Evolutionary conservation across 1,140 invertebrate species (phyloP), one percentile per base, ranked within the genome.

Genomic region (Sitophilus oryzae): DNA sequence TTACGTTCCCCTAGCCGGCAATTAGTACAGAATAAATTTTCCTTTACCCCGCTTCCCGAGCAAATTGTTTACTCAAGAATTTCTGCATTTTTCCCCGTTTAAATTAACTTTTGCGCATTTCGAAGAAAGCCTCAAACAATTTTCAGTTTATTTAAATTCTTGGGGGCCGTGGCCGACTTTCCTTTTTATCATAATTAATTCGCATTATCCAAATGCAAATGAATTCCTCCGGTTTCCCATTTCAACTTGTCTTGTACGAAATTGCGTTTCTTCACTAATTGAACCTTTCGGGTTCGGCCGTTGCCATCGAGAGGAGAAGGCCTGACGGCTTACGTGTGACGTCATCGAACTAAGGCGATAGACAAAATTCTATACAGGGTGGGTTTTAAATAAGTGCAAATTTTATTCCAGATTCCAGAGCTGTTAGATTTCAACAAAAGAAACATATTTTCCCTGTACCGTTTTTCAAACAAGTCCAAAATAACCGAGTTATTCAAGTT

Each of bases 121-220:
- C 40, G 8, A 42, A 20, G 19, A 41, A 16, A 2, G 16, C 40
- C 40, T 42, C 40, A 42, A 42, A 42, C 40, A 5, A 42, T 42
- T 42, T 42, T 18, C 40, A 42, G 40, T 42, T 42, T 42, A 42
- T 42, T 42, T 42, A 42, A 42, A 42, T 42, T 42, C 40, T 19
- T 42, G 18, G 40, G 40, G 40, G 11, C 40, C 6, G n/a, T n/a
- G 18, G 40, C 40, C 15, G 19, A 21, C 19, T 42, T 42, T 42
- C 40, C 40, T 42, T 42, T 42, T 42, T 19, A 42, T 20, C 40
- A 42, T 42, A 42, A 42, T 42, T 42, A 42, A 42, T 42, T 42
- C 40, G 40, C 19, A 21, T 42, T 42, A 42, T 42, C 40, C 10
- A 19, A 42, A 42, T 42, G 40, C 40, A 42, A 42, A 42, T 42